phyloP scores from a whole-genome alignment of 2,797 vertebrate species.

The Chromis chromis region DNA sequence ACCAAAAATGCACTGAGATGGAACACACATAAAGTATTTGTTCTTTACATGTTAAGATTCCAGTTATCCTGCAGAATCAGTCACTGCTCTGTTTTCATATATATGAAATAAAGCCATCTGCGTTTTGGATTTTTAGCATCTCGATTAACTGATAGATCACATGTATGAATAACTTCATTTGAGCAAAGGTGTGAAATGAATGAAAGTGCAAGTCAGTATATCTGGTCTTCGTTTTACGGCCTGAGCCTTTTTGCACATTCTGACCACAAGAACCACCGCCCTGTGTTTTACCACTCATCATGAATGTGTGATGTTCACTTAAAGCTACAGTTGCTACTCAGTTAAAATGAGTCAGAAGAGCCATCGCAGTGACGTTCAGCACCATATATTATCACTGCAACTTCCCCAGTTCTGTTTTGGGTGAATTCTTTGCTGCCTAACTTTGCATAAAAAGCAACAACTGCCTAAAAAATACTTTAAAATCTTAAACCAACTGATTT shows the following conservation, averaged over 20 bases:
- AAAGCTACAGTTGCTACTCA: background rate
- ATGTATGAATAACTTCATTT: too few relatives aligned
- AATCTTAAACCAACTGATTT: too few relatives aligned
- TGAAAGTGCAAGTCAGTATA: too few relatives aligned
- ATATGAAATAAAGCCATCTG: background rate
- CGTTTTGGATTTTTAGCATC: background rate
- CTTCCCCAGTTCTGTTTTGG: background rate
- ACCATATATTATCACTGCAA: background rate
- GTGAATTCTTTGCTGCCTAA: background rate
- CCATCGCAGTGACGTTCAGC: background rate
- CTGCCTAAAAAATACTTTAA: too few relatives aligned
- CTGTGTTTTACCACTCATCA: background rate
- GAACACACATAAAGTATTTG: background rate
- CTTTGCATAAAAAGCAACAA: too few relatives aligned
- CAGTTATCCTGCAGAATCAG: background rate
- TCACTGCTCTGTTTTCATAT: background rate
- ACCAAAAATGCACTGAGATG: background rate
- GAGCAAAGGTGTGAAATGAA: too few relatives aligned
- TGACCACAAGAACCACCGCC: too few relatives aligned
- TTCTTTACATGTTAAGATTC: background rate
- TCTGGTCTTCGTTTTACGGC: too few relatives aligned
- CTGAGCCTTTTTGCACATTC: too few relatives aligned
- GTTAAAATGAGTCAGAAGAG: background rate
- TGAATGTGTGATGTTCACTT: background rate
- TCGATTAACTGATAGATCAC: background rate